Conservation (phyloP, 2,888 invertebrate species). For the Sarcophaga caerulescens region DNA sequence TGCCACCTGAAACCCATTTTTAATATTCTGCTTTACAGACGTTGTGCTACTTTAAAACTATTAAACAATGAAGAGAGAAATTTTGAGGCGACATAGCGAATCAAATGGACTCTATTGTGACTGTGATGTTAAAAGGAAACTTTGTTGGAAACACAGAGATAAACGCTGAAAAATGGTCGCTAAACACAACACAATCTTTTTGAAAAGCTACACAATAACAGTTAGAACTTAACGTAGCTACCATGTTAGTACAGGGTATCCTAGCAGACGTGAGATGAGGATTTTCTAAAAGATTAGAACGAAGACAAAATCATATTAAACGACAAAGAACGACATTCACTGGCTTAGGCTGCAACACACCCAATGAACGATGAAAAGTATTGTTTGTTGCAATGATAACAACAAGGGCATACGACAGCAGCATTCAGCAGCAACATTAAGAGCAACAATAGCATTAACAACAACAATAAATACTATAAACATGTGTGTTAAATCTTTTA, state of each 20-base stretch:
- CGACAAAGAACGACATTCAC: neutral
- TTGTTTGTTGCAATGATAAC: slow-evolving; percentile 10
- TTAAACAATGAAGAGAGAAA: neutral
- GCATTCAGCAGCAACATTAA: slow-evolving; percentile 23
- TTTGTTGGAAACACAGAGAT: too few species aligned
- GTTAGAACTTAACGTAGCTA: neutral
- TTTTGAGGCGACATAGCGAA: neutral
- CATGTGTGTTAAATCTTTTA: slow-evolving; percentile 67
- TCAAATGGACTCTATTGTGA: neutral
- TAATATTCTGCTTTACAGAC: neutral
- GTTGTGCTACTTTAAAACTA: neutral
- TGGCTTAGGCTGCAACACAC: slow-evolving; percentile 18
- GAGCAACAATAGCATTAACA: slow-evolving; percentile 18
- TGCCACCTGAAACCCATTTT: neutral
- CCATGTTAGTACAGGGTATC: neutral
- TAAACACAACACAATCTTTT: too few species aligned
- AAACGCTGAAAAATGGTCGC: too few species aligned
- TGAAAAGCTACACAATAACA: too few species aligned
- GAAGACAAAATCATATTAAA: neutral
- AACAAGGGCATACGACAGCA: neutral
- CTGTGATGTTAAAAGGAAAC: too few species aligned
- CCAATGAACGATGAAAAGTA: slow-evolving; percentile 3
- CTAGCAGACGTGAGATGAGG: neutral
- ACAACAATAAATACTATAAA: slow-evolving; percentile 20
- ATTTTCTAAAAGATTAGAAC: neutral